Base-by-base conservation (phyloP, 2,888 invertebrate species). In the Eubasilissa splendida region DNA sequence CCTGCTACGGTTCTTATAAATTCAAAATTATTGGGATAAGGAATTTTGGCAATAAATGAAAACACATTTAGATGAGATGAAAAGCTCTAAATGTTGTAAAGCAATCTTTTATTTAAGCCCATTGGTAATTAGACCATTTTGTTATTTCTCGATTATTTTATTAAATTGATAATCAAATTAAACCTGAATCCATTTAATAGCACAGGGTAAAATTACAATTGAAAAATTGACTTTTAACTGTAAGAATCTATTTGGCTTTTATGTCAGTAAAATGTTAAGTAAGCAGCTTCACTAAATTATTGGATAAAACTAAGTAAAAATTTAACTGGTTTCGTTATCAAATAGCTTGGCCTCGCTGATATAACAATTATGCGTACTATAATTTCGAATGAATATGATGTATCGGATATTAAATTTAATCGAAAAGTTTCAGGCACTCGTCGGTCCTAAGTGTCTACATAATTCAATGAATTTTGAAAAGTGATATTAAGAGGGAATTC, bases 191-290 rank as follows among this genome's bases (percentile, higher is more conserved):
- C 10, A 74, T 74, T 74, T 33, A 58, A 71, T 22, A 58, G 71
- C 71, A 78, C 78, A 78, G 78, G 78, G 78, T 78, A 78, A 50
- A 76, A n/a, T n/a, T 11, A 74, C 54, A 42, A 22, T 74, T 56
- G 22, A 33, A n/a, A 14, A 56, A 74, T 74, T 42, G 42, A 56
- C 22, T 74, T 33, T 14, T 42, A 42, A 42, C 42, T 42, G 42
- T 42, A 42, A 42, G 42, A 42, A 5, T 42, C 42, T 42, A 42
- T 7, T 42, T 42, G 42, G 42, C 42, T 42, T 22, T 22, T 42
- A 7, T 7, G 42, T 42, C 42, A 42, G 42, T 42, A 42, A 42
- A 42, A 42, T 42, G 42, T 42, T 42, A 42, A 42, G 4, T 42
- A 42, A 42, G 42, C 42, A 42, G 42, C 42, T 42, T 42, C 42